Percentiles rank a stretch among this genome's conserved stretches.
These are phyloP conservation scores for Pollenia labialis DNA, from an alignment of 2,888 invertebrate species.

Conservation along the genomic window DNA sequence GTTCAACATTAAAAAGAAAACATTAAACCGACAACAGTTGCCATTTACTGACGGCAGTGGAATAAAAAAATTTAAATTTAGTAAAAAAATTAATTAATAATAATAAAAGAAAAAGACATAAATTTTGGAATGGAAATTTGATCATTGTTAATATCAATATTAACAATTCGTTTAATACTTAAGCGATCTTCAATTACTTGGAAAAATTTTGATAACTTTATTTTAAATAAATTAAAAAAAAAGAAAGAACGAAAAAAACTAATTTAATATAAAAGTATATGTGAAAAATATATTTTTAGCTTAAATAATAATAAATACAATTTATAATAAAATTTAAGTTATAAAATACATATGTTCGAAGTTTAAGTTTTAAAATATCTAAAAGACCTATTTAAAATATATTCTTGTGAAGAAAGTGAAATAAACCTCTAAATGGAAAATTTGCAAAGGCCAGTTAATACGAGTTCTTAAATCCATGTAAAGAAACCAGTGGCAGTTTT, in stretches of 20 bases:
- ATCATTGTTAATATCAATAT: neutral
- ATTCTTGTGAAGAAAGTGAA: no score
- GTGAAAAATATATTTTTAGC: no score
- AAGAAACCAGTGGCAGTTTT: no score
- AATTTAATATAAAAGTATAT: no score
- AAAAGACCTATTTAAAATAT: no score
- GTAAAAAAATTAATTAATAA: neutral
- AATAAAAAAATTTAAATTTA: neutral
- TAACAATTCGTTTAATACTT: neutral
- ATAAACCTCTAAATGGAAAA: no score
- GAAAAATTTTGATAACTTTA: neutral
- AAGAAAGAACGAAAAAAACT: neutral
- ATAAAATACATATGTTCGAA: no score
- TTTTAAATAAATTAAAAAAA: neutral
- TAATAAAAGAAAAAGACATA: neutral
- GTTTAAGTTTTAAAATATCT: no score
- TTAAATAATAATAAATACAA: no score
- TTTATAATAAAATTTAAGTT: no score
- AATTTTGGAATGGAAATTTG: neutral
- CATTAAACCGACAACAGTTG: slow-evolving; percentile 14
- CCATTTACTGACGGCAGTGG: slow-evolving; percentile 18
- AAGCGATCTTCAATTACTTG: neutral
- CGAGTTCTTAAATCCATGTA: no score
- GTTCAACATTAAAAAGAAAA: slow-evolving; percentile 20
- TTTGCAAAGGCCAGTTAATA: no score